phyloP scores from a whole-genome alignment of 1,140 invertebrate species.

The Zaprionus lachaisei region DNA sequence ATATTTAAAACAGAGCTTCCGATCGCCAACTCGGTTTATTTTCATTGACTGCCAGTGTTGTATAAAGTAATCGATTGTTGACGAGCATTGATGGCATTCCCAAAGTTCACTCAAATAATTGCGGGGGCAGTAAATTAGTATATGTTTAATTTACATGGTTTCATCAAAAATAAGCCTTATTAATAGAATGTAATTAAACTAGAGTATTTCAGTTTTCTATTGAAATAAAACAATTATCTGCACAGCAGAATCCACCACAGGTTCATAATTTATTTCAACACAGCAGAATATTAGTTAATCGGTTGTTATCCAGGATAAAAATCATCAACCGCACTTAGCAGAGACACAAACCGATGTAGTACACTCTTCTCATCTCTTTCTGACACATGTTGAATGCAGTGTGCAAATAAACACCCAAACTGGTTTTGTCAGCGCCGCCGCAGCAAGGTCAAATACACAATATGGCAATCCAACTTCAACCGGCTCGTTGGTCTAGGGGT shows the following conservation, averaged over 20 bases:
- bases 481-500: constrained; percentile 81
- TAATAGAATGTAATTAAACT: no score
- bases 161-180: no score
- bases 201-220: neutral
- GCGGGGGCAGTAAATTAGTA: neutral
- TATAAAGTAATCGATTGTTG: neutral
- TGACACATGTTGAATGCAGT: constrained; percentile 33
- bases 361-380: constrained; percentile 28
- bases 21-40: neutral
- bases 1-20: neutral
- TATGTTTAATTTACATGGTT: neutral
- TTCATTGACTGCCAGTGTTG: neutral
- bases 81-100: neutral
- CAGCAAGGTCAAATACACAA: constrained; percentile 43
- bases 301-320: constrained; percentile 15
- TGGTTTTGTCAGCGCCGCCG: neutral
- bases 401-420: neutral
- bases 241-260: neutral
- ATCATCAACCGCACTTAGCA: neutral
- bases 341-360: neutral
- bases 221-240: neutral
- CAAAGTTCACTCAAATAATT: neutral
- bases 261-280: neutral
- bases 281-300: neutral
- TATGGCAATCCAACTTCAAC: constrained; percentile 54